Conservation (phyloP, 2,797 vertebrate genomes). For the Hyperoplus immaculatus region DNA sequence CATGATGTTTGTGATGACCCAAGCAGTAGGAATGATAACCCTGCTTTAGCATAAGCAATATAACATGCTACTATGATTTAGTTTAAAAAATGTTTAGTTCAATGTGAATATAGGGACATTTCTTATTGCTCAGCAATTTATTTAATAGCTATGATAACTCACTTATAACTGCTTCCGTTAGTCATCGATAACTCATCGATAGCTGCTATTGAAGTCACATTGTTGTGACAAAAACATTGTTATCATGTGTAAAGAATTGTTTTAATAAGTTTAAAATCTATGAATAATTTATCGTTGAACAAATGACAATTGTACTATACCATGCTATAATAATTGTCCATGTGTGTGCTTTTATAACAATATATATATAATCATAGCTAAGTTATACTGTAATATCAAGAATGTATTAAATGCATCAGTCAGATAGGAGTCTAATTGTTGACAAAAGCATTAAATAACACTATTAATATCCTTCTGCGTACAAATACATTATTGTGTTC, state of each 20-base stretch:
- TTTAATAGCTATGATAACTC: neutral
- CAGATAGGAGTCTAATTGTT: neutral
- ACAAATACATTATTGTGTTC: neutral
- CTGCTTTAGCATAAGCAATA: neutral
- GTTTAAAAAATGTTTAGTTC: neutral
- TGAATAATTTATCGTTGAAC: neutral
- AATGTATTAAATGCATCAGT: neutral
- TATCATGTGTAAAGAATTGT: neutral
- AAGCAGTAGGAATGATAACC: no score
- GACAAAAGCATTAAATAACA: neutral
- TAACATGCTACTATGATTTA: no score
- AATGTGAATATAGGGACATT: neutral
- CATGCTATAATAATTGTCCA: neutral
- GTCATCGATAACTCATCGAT: no score
- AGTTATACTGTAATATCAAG: neutral
- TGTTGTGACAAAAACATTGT: neutral
- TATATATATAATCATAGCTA: neutral
- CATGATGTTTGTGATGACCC: no score
- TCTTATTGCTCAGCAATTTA: accelerated
- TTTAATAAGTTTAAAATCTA: neutral
- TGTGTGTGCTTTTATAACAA: neutral
- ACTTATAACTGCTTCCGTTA: neutral
- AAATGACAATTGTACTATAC: neutral
- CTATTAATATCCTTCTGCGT: neutral
- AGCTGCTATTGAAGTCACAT: no score